A percentile compares a stretch with the other conserved stretches of the same genome.
These are phyloP conservation scores for Callinectes sapidus DNA, from an alignment of 2,888 invertebrate genomes.

Conservation along the genomic window DNA sequence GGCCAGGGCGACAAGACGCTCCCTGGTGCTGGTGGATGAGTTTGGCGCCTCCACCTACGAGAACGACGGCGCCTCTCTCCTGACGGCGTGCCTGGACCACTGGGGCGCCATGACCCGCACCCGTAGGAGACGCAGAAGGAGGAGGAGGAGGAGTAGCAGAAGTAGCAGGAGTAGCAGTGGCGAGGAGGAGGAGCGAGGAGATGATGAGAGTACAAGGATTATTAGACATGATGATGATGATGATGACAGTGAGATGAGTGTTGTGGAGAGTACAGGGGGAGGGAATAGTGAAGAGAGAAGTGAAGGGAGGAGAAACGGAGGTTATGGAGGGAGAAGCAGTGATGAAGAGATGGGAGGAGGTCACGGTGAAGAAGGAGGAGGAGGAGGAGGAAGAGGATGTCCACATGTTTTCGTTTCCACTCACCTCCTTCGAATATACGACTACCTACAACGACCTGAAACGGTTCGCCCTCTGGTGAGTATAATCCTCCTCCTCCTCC, in stretches of 20 bases:
- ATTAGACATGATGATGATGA: neutral
- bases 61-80: constrained; percentile 85
- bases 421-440: constrained; percentile 60
- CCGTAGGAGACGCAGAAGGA: constrained; percentile 25
- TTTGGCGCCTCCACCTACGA: constrained; percentile 90
- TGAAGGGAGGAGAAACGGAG: neutral
- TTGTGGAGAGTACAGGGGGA: neutral
- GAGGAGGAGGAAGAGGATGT: neutral
- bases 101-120: constrained; percentile 41
- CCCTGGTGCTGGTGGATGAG: constrained; percentile 90
- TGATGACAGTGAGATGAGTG: neutral
- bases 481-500: neutral
- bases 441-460: constrained; percentile 48
- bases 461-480: constrained; percentile 58
- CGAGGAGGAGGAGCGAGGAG: neutral
- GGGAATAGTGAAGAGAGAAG: neutral
- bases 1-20: constrained; percentile 81
- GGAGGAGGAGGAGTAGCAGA: neutral
- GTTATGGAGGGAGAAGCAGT: neutral
- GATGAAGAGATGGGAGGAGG: neutral
- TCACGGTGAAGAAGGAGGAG: too few species aligned
- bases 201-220: neutral
- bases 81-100: constrained; percentile 66
- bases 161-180: neutral
- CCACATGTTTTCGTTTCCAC: constrained; percentile 68